phyloP scores from a whole-genome alignment of 2,888 invertebrate species.

The Panopea generosa region DNA sequence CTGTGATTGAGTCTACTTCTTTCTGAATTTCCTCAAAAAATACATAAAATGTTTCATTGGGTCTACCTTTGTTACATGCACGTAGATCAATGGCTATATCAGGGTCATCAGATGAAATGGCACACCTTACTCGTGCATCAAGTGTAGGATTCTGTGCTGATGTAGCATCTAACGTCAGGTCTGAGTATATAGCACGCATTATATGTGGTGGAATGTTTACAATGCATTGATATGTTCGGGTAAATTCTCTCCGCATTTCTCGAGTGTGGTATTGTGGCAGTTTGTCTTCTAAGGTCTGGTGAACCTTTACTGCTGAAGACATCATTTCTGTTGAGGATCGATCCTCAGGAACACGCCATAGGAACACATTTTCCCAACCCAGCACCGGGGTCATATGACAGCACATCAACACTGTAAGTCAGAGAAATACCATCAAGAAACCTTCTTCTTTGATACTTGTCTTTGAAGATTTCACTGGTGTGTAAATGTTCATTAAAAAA shows the following conservation, averaged over 20 bases:
- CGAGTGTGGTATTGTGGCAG: slow-evolving; percentile 51
- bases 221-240: slow-evolving; percentile 16
- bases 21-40: slow-evolving; percentile 42
- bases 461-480: slow-evolving; percentile 16
- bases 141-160: slow-evolving; percentile 32
- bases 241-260: slow-evolving; percentile 44
- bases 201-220: slow-evolving; percentile 31
- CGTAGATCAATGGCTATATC: slow-evolving; percentile 23
- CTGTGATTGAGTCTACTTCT: slow-evolving; percentile 39
- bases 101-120: slow-evolving; percentile 30
- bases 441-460: slow-evolving; percentile 6
- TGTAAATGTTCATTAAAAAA: slow-evolving; percentile 36
- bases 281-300: slow-evolving; percentile 22
- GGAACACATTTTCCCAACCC: slow-evolving; percentile 30
- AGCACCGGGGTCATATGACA: slow-evolving; percentile 35
- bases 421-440: slow-evolving; percentile 23
- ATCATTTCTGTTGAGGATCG: slow-evolving; percentile 19
- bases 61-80: slow-evolving; percentile 6
- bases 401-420: slow-evolving; percentile 15
- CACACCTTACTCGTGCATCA: slow-evolving; percentile 22
- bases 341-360: slow-evolving; percentile 43
- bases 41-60: slow-evolving; percentile 1
- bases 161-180: slow-evolving; percentile 42
- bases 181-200: slow-evolving; percentile 40
- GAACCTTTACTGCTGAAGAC: slow-evolving; percentile 4